Base-by-base conservation (phyloP, 2,888 invertebrate genomes). In the Callyntrura guangdongensis region DNA sequence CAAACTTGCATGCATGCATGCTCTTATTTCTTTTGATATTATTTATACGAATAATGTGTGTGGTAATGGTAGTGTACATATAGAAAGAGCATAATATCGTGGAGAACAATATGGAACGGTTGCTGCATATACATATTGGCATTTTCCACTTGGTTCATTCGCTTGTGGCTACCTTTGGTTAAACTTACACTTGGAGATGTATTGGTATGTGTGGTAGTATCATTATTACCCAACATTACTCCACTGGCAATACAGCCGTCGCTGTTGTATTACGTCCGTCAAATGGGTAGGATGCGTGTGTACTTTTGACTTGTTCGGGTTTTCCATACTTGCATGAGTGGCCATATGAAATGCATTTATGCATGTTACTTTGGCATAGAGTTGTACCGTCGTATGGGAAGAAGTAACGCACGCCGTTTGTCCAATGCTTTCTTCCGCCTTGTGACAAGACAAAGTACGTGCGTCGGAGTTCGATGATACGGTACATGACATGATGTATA, bases 181-280 rank as follows among this genome's bases (percentile, higher is more conserved):
- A 25, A 64, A 64, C 36, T 36, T 69, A 69, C 27, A 69, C 79
- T 79, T 49, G 47, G 20, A 8, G 69, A 25, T 79, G 11, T 86
- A 56, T 85, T 74, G 72, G 85, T 61, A 20, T 74, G n/a, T 36
- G 86, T 53, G 86, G 86, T 86, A 64, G 61, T 86, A 86, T 79
- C 86, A 86, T 64, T 79, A 79, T 56, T 64, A 53, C 53, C 49
- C 56, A 36, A 56, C 64, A 49, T 86, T 79, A 61, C 77, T 12
- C 20, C 56, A 79, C 53, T 36, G 2, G 53, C 53, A 77, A 77
- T 45, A 25, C 14, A 79, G 2, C 36, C 25, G 2, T 36, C 36
- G 2, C n/a, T 22, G 56, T 49, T 56, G 79, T 56, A 79, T 56
- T 49, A 47, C 45, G 47, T 47, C 49, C 69, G 25, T 36, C 36